These are phyloP conservation scores for Nothobranchius furzeri DNA, from an alignment of 2,113 vertebrate genomes.

Conservation along the genomic window DNA sequence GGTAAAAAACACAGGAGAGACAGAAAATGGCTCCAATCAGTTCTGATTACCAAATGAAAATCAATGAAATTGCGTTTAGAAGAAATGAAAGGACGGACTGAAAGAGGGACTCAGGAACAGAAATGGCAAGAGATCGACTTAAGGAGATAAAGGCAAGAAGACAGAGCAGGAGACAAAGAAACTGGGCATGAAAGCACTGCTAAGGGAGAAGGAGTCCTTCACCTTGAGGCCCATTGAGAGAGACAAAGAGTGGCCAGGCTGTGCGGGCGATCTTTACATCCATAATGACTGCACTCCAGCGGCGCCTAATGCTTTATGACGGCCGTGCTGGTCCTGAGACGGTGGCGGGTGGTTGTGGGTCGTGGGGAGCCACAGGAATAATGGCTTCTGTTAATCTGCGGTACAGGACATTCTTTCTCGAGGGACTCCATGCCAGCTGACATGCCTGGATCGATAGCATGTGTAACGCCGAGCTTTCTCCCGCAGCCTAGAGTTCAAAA, in stretches of 20 bases:
- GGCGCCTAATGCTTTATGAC: conserved; percentile 58
- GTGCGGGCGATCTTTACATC: conserved; percentile 49
- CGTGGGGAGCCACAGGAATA: conserved; percentile 51
- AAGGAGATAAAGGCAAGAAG: conserved; percentile 20
- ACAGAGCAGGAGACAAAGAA: conserved; percentile 30
- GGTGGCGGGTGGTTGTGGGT: conserved; percentile 39
- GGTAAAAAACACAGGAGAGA: conserved; percentile 2
- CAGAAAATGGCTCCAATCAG: conserved; percentile 13
- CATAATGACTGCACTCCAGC: conserved; percentile 51
- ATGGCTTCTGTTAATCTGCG: conserved; percentile 59
- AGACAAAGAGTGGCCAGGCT: conserved; percentile 29
- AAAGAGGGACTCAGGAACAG: conserved; percentile 19
- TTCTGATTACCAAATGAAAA: conserved; percentile 12
- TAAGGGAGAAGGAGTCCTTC: conserved; percentile 38
- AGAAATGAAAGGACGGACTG: conserved; percentile 12
- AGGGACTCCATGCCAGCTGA: conserved; percentile 50
- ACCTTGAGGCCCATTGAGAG: conserved; percentile 34
- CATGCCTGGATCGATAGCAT: conserved; percentile 59
- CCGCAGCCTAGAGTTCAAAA: conserved; percentile 40
- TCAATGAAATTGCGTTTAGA: conserved; percentile 15
- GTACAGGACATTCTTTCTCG: conserved; percentile 49
- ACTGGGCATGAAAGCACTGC: conserved; percentile 42
- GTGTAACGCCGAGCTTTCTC: conserved; percentile 37
- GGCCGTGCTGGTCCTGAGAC: conserved; percentile 41
- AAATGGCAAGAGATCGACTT: conserved; percentile 12